Conservation (phyloP, 1,140 invertebrate species). For the Drosophila tani region DNA sequence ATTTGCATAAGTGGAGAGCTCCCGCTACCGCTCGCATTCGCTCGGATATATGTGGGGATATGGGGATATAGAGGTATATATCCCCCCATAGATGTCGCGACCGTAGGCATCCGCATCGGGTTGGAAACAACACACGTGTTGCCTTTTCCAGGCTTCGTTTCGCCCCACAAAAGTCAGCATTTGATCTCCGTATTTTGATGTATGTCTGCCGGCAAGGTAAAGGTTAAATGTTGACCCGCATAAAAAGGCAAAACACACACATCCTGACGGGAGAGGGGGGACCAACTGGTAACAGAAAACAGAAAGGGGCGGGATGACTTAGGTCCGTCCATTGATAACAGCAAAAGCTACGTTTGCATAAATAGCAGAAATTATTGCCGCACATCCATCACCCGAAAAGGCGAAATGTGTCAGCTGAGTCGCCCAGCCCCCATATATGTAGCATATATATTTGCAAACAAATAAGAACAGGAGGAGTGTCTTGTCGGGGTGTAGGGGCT, state of each 20-base stretch:
- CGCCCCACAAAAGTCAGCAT: conserved; percentile 44
- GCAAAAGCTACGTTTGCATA: conserved; percentile 53
- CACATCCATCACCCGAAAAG: conserved; percentile 57
- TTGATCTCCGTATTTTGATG: conserved; percentile 62
- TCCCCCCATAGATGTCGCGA: conserved; percentile 52
- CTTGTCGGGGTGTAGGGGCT: neutral
- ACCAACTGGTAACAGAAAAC: neutral
- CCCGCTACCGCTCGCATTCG: neutral
- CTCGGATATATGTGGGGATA: conserved; percentile 4
- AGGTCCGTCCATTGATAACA: conserved; percentile 50
- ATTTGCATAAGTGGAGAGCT: conserved; percentile 68
- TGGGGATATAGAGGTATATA: conserved; percentile 8
- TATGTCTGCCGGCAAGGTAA: conserved; percentile 61
- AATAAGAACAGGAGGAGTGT: conserved; percentile 15
- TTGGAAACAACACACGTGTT: conserved; percentile 58
- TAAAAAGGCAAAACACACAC: conserved; percentile 23
- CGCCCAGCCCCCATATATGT: conserved; percentile 6
- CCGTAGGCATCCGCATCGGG: conserved; percentile 26
- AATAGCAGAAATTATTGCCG: conserved; percentile 61
- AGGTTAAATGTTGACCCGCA: conserved; percentile 66
- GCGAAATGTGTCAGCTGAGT: conserved; percentile 54
- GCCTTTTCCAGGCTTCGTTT: conserved; percentile 31
- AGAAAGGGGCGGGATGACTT: conserved; percentile 3
- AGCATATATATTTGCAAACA: conserved; percentile 14
- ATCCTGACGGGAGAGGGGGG: neutral